Base-by-base conservation (phyloP, 2,797 vertebrate species). In the Thaleichthys pacificus region DNA sequence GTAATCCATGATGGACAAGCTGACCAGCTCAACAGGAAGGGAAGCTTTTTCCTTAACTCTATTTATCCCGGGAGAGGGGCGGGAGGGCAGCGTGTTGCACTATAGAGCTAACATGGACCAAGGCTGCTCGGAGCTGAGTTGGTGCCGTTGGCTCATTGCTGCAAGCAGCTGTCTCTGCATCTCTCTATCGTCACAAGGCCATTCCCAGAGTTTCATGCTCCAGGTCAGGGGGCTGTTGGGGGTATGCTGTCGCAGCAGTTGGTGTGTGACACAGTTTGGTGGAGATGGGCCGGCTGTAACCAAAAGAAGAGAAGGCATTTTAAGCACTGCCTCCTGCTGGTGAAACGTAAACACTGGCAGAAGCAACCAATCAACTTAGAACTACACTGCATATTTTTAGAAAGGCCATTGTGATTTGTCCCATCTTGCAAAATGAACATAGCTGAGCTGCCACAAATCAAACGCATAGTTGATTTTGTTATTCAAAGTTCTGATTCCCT, bases 301-400 rank as follows among this genome's bases (percentile, higher is more conserved):
- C 4, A 47, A n/a, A 24, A 57, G 7, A 51, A 57, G 35, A 28
- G 17, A 47, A 30, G 60, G 8, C 51, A 17, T 4, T 63, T 17
- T 66, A 66, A 68, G 28, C 21, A 77, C 79, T 84, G 88, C 87
- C 90, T 21, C 78, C 91, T 92, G 3, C 77, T 91, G 92, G 87
- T 66, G n/a, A 69, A 0, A 5, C 11, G 51, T 0, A 0, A 0
- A 68, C 4, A 73, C 77, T 28, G 60, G 42, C 28, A 35, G 21
- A 78, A 76, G 0, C 3, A 65, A 21, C 4, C 32, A 28, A 66
- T 47, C 22, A 28, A 4, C 42, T 28, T n/a, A 21, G 7, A 14
- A 24, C 38, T 15, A 54, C 35, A 12, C 35, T 30, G 61, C 49
- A 51, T 62, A 24, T 68, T 68, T 66, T 35, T 17, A 73, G 71